Conservation (phyloP, 2,113 vertebrate genomes). For the Tonatia bakeri region DNA sequence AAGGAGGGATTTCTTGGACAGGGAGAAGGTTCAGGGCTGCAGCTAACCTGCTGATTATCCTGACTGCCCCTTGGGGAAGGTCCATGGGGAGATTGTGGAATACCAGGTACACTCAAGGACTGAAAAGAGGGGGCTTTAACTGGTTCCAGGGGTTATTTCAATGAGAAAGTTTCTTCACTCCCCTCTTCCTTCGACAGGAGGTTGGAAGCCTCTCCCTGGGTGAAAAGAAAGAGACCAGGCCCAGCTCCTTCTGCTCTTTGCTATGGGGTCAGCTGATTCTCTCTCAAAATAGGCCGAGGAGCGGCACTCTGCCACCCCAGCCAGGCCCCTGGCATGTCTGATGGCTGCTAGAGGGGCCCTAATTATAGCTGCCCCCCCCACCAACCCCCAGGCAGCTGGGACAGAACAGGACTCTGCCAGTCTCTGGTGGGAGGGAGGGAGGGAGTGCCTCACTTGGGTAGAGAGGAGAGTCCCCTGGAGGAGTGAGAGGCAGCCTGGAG, state of each 20-base stretch:
- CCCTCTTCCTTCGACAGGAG: background rate
- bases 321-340: constrained; percentile 21
- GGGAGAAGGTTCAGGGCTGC: background rate
- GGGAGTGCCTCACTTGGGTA: background rate
- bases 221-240: background rate
- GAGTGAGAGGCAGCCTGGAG: background rate
- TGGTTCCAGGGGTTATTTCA: background rate
- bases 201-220: background rate
- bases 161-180: background rate
- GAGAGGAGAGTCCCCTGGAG: background rate
- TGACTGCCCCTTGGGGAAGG: background rate
- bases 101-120: too few species aligned
- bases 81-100: background rate
- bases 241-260: background rate
- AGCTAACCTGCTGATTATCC: background rate
- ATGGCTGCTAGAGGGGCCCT: constrained; percentile 55
- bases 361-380: constrained; percentile 60
- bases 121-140: background rate
- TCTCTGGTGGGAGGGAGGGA: background rate
- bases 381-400: constrained; percentile 23
- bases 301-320: background rate
- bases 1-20: background rate
- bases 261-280: constrained; percentile 35
- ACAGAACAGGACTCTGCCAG: background rate
- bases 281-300: constrained; percentile 68